Percentiles rank a stretch among this genome's conserved stretches.
These are phyloP conservation scores for Drepanosiphum platanoidis DNA, from an alignment of 2,888 invertebrate species.

Conservation along the genomic window DNA sequence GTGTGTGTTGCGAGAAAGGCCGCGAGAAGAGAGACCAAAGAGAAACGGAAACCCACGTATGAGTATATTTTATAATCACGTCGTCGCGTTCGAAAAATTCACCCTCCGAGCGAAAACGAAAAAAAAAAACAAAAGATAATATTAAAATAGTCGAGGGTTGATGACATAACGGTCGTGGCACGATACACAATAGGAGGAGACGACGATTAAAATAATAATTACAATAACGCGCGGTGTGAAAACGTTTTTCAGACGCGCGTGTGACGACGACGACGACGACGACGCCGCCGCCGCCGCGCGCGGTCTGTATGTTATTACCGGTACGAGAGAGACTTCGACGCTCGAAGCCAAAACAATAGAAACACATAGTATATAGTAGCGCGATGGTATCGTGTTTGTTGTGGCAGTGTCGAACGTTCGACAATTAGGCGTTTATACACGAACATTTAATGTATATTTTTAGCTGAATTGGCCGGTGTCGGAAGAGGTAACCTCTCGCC, in stretches of 20 bases:
- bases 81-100: not conserved
- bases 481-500: not conserved
- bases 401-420: not conserved
- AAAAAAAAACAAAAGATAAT: conserved; percentile 38
- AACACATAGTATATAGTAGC: not conserved
- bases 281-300: not conserved
- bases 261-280: not conserved
- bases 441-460: not conserved
- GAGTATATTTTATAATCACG: not conserved
- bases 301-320: too few species aligned
- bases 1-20: not conserved
- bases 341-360: conserved; percentile 17
- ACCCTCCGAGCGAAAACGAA: not conserved
- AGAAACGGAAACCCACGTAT: not conserved
- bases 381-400: not conserved
- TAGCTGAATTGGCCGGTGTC: not conserved
- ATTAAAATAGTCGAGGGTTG: conserved; percentile 23
- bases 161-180: conserved; percentile 8
- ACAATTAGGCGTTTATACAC: not conserved
- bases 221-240: conserved; percentile 18
- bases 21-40: not conserved
- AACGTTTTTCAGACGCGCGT: not conserved
- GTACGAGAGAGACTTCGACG: conserved; percentile 39
- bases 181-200: not conserved
- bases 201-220: too few species aligned